phyloP scores from a whole-genome alignment of 37 sponge, comb jelly and placozoan species.

The Geodia barretti region DNA sequence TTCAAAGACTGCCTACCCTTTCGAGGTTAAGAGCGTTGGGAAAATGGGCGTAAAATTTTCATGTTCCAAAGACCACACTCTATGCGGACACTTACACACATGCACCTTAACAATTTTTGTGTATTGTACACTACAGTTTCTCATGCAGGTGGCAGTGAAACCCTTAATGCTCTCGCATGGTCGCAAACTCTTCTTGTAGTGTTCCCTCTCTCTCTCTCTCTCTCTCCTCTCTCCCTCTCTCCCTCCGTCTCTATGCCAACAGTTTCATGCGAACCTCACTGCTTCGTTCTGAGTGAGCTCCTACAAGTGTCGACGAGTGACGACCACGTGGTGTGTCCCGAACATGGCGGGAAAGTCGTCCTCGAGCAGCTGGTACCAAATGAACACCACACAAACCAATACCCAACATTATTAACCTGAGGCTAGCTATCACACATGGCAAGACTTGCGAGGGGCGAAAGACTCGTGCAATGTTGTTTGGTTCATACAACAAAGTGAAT shows the following conservation, averaged over 20 bases:
- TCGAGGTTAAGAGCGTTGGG: not conserved
- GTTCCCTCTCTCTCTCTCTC: not conserved
- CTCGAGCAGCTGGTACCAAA: conserved; percentile 60
- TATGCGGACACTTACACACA: too few relatives aligned
- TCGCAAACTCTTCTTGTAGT: too few relatives aligned
- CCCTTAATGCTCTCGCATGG: too few relatives aligned
- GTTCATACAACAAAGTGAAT: too few relatives aligned
- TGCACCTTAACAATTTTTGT: not conserved
- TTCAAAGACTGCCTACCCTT: too few relatives aligned
- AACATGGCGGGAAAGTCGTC: conserved; percentile 44
- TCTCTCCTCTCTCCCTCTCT: not conserved
- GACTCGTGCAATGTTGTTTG: too few relatives aligned
- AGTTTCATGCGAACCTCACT: conserved; percentile 6
- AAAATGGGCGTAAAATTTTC: not conserved
- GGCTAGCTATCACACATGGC: too few relatives aligned
- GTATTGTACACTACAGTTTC: not conserved
- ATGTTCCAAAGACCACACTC: not conserved
- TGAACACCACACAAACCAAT: too few relatives aligned
- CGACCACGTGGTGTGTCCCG: conserved; percentile 43
- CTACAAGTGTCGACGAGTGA: not conserved
- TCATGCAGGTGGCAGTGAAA: too few relatives aligned
- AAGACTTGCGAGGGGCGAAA: too few relatives aligned
- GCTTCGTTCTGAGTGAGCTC: conserved; percentile 37
- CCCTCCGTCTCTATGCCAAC: not conserved
- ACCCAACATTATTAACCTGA: too few relatives aligned